phyloP scores from a whole-genome alignment of 2,888 invertebrate species.

The Xylocampa areola region DNA sequence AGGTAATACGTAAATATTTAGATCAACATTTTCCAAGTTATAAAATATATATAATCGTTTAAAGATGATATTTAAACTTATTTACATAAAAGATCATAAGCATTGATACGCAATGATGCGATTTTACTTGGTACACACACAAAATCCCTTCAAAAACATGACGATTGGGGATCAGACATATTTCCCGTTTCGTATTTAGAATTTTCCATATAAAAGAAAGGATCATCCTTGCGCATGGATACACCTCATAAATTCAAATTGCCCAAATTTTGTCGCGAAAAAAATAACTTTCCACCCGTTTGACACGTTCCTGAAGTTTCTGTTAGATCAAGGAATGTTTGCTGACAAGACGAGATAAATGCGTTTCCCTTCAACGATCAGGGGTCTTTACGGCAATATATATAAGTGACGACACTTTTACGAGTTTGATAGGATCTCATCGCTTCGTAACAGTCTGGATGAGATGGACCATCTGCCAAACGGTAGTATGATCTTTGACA shows the following conservation, averaged over 20 bases:
- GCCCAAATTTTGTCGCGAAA: conserved; percentile 12
- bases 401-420: conserved; percentile 59
- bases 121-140: too few species aligned
- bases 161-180: conserved; percentile 22
- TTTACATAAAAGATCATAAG: too few species aligned
- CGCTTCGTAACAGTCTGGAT: conserved; percentile 23
- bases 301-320: conserved; percentile 25
- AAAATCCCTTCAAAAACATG: neutral
- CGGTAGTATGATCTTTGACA: conserved; percentile 18
- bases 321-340: conserved; percentile 23
- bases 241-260: conserved; percentile 20
- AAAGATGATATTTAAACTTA: too few species aligned
- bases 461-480: conserved; percentile 37
- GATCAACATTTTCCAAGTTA: too few species aligned
- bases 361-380: conserved; percentile 54
- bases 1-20: too few species aligned
- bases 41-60: too few species aligned
- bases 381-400: conserved; percentile 36
- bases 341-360: conserved; percentile 68
- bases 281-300: conserved; percentile 16
- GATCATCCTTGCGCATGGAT: neutral
- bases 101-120: too few species aligned
- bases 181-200: conserved; percentile 13
- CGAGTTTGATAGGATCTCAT: conserved; percentile 60
- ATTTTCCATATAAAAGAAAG: conserved; percentile 6